Evolutionary conservation across 2,888 invertebrate genomes (phyloP).

Genomic region (Alitta virens): DNA sequence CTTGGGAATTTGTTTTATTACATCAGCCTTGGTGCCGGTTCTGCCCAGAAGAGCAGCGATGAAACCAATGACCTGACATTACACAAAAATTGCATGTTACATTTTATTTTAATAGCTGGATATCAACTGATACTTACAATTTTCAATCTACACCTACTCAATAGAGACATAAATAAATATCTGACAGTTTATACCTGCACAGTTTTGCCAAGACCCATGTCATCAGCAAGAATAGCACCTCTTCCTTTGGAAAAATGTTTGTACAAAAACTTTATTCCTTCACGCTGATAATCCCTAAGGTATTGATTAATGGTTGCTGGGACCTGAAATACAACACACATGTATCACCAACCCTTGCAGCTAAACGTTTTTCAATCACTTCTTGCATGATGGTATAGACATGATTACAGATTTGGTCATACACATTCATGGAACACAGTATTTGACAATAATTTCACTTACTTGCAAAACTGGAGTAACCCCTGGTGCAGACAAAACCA

Average conservation of each 20-base stretch:
- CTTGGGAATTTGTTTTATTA: slow-evolving; percentile 39
- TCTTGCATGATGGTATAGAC: too few relatives aligned
- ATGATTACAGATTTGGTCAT: too few relatives aligned
- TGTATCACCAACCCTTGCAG: too few relatives aligned
- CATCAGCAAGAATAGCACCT: slow-evolving; percentile 53
- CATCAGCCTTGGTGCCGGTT: slow-evolving; percentile 43
- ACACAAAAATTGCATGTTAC: too few relatives aligned
- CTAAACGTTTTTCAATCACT: too few relatives aligned
- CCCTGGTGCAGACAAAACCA: background rate
- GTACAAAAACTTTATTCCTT: slow-evolving; percentile 47
- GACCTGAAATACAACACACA: slow-evolving; percentile 25
- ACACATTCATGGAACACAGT: too few relatives aligned
- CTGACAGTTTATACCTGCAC: slow-evolving; percentile 53
- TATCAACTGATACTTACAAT: too few relatives aligned
- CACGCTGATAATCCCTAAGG: slow-evolving; percentile 50
- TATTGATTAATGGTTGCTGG: slow-evolving; percentile 49
- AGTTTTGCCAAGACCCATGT: slow-evolving; percentile 55
- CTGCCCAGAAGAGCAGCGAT: slow-evolving; percentile 46
- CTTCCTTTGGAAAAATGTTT: slow-evolving; percentile 35
- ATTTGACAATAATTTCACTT: background rate
- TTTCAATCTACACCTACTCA: too few relatives aligned
- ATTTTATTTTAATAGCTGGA: too few relatives aligned
- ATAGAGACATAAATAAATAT: too few relatives aligned
- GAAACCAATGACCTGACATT: slow-evolving; percentile 50
- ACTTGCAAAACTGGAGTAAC: background rate